phyloP scores from a whole-genome alignment of 2,113 vertebrate species.

The Gambusia affinis region DNA sequence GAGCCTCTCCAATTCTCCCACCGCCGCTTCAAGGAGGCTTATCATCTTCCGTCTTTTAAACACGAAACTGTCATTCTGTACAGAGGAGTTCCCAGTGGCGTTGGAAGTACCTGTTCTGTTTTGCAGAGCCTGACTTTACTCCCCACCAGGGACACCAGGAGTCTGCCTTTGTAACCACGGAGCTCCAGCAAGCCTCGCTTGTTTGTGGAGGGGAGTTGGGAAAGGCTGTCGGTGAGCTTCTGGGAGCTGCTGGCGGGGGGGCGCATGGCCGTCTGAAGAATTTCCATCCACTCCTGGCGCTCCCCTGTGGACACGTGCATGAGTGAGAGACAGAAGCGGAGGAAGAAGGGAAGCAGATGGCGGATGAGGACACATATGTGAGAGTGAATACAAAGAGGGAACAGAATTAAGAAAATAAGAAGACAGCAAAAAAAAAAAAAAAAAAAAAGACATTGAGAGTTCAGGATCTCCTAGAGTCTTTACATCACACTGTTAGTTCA shows the following conservation, averaged over 20 bases:
- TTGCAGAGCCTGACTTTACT: constrained; percentile 94
- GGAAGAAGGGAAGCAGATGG: constrained; percentile 24
- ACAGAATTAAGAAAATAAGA: constrained; percentile 18
- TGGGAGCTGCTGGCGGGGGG: constrained; percentile 73
- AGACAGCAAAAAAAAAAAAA: not conserved
- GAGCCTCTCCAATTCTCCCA: constrained; percentile 31
- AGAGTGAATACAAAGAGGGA: constrained; percentile 15
- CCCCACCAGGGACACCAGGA: constrained; percentile 89
- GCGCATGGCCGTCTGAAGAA: constrained; percentile 82
- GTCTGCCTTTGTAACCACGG: constrained; percentile 93
- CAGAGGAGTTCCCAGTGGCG: constrained; percentile 65
- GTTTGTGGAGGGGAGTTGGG: constrained; percentile 72
- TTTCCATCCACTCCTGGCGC: constrained; percentile 91
- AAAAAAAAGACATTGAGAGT: constrained; percentile 35
- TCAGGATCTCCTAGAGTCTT: constrained; percentile 43
- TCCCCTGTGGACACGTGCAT: constrained; percentile 81
- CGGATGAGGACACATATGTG: constrained; percentile 35
- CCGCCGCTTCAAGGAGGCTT: constrained; percentile 41
- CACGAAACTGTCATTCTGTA: constrained; percentile 63
- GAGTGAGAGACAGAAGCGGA: constrained; percentile 46
- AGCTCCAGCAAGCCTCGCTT: constrained; percentile 91
- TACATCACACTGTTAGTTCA: constrained; percentile 49
- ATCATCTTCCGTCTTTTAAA: constrained; percentile 47
- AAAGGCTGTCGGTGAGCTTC: constrained; percentile 63
- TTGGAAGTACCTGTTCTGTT: constrained; percentile 90